Conservation (phyloP, 2,113 vertebrate genomes). For the Dinomys branickii region DNA sequence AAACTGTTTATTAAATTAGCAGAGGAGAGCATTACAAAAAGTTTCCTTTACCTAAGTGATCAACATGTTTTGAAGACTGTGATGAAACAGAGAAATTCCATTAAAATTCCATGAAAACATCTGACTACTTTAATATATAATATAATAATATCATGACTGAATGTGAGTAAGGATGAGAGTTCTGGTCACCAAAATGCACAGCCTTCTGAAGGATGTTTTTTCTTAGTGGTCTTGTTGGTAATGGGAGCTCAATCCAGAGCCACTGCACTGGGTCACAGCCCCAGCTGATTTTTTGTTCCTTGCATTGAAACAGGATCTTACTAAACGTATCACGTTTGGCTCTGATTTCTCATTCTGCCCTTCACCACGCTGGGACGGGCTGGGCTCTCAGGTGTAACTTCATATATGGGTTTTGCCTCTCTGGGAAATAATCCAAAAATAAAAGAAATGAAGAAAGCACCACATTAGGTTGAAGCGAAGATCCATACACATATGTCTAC, state of each 20-base stretch:
- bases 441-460: neutral
- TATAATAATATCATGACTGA: neutral
- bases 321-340: neutral
- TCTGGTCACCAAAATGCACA: neutral
- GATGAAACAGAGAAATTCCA: neutral
- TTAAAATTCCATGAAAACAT: neutral
- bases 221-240: neutral
- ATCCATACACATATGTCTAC: neutral
- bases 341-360: neutral
- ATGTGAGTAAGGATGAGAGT: neutral
- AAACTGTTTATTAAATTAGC: constrained; percentile 10
- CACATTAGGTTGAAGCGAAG: neutral
- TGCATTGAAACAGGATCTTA: neutral
- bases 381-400: neutral
- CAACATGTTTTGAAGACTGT: neutral
- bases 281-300: neutral
- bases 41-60: neutral
- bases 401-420: neutral
- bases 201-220: neutral
- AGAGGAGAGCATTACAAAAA: neutral
- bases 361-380: no score
- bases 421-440: neutral
- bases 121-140: neutral
- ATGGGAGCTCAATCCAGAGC: neutral
- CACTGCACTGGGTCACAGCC: neutral